Percentiles rank a stretch among this genome's conserved stretches.
Evolutionary conservation across 1,140 invertebrate genomes (phyloP).

Genomic region (Heliconius himera): DNA sequence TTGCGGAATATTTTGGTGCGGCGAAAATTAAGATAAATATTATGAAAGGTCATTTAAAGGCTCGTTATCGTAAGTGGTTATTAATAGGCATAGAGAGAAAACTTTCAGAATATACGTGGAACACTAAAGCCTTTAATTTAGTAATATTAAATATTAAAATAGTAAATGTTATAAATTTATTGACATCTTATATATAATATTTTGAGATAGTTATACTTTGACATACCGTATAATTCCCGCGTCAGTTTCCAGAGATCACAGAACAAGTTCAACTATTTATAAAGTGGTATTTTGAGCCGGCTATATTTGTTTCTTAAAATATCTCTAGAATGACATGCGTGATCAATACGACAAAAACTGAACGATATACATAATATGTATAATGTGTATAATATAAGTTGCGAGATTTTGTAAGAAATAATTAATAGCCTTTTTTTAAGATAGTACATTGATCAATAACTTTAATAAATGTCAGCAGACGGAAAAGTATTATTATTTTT

Average conservation of each 20-base stretch:
- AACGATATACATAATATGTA: not conserved
- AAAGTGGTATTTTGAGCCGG: constrained; percentile 52
- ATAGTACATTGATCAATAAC: too few relatives aligned
- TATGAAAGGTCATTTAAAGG: not conserved
- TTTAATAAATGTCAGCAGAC: too few relatives aligned
- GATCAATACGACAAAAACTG: constrained; percentile 17
- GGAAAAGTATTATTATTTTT: not conserved
- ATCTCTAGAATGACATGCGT: constrained; percentile 37
- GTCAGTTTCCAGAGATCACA: constrained; percentile 35
- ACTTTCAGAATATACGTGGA: not conserved
- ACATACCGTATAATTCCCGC: constrained; percentile 34
- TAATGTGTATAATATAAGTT: not conserved
- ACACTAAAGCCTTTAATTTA: not conserved
- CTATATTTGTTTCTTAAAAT: constrained; percentile 52
- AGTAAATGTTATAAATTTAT: not conserved
- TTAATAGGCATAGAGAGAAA: too few relatives aligned
- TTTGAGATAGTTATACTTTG: not conserved
- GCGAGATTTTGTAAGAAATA: not conserved
- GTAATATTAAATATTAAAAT: constrained; percentile 16
- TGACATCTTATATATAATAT: too few relatives aligned
- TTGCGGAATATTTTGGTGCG: not conserved
- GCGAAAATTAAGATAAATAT: not conserved
- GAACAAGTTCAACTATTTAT: constrained; percentile 58
- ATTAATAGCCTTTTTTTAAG: too few relatives aligned
- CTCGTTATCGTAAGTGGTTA: too few relatives aligned